Base-by-base conservation (phyloP, 1,140 invertebrate species). In the Anthonomus grandis region DNA sequence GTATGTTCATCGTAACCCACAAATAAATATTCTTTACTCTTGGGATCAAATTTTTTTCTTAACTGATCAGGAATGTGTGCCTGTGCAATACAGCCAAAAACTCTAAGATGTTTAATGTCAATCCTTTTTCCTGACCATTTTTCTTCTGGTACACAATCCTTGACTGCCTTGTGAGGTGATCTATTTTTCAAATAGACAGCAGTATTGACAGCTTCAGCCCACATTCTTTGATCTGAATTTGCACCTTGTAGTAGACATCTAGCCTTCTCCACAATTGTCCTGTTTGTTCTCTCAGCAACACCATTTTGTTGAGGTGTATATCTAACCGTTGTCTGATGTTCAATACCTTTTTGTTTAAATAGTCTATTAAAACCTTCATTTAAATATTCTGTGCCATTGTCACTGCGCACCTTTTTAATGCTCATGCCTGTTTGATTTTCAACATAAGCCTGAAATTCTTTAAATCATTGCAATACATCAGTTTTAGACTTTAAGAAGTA, bases 251-350 rank as follows among this genome's bases (percentile, higher is more conserved):
- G 19, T 52, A 70, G 61, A 9, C 51, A 56, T 22, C 67, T 38
- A 13, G 62, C 59, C 41, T 59, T 66, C 42, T 71, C 70, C 25
- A 65, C 38, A 5, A 72, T 52, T 17, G 70, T 70, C 41, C 70
- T 23, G 34, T 70, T 72, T n/a, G 36, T 23, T 37, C 69, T 31
- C 38, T 77, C 74, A 38, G 67, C 62, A 8, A 71, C 57, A 12
- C 72, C 75, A 66, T 78, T 78, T 58, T 75, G 70, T 47, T 77
- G 56, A 27, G 74, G 75, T n/a, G 68, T 68, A 49, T 77, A 73
- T 4, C 62, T 45, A 2, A 67, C 63, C 3, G 75, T 72, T 10
- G 46, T 56, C 49, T 76, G 66, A 60, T 74, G 72, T 42, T 53
- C 50, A 18, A 75, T 75, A 3, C 72, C 72, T 51, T 41, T 36